Conservation (phyloP, 2,888 invertebrate genomes). For the Dyspetes luteomarginatus region DNA sequence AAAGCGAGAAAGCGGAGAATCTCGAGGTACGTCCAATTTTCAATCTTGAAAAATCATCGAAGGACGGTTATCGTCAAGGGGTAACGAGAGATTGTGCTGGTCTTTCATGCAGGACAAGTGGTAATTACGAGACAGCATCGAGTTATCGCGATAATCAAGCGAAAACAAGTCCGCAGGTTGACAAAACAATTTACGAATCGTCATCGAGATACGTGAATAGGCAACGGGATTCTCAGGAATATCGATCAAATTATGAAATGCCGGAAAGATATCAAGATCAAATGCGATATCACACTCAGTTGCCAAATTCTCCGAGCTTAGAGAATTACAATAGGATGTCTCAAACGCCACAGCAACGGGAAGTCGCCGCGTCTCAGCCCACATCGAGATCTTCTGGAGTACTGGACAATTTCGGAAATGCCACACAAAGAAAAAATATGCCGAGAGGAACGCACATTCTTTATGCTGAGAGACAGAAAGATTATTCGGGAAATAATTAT, state of each 20-base stretch:
- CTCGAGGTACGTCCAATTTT: constrained; percentile 51
- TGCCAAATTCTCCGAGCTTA: constrained; percentile 7
- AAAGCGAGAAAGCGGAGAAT: constrained; percentile 55
- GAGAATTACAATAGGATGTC: not conserved
- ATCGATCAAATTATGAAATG: constrained; percentile 34
- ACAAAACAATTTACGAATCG: constrained; percentile 6
- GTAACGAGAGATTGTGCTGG: constrained; percentile 2
- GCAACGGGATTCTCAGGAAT: constrained; percentile 7
- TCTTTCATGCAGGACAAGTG: not conserved
- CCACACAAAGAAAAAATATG: not conserved
- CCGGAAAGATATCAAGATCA: constrained; percentile 2
- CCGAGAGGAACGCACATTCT: constrained; percentile 38
- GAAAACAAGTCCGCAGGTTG: not conserved
- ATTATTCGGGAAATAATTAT: constrained; percentile 27
- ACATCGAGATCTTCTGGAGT: constrained; percentile 30
- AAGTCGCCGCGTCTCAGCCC: constrained; percentile 16
- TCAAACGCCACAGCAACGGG: too few relatives aligned
- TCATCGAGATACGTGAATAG: constrained; percentile 17
- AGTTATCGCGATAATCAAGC: constrained; percentile 33
- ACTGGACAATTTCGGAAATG: constrained; percentile 19
- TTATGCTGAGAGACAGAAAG: constrained; percentile 42
- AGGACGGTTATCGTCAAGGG: not conserved
- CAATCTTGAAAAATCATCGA: constrained; percentile 25
- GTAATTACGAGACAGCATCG: constrained; percentile 28
- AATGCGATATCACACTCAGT: constrained; percentile 2